These are phyloP conservation scores for Phylloscopus whistleri DNA, from an alignment of 2,113 vertebrate genomes.

Conservation along the genomic window DNA sequence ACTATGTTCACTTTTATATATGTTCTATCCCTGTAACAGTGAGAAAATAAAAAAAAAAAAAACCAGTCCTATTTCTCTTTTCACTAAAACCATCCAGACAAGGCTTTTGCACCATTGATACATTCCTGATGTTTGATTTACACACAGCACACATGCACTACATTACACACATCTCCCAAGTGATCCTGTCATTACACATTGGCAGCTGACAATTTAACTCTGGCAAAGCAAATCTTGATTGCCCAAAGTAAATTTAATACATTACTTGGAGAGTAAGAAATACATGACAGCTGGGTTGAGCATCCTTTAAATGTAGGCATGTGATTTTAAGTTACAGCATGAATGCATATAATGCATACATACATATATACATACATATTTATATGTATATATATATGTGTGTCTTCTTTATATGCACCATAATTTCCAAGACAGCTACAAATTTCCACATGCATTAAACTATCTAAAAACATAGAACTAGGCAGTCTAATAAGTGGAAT, in stretches of 20 bases:
- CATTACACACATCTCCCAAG: conserved; percentile 56
- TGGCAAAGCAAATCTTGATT: conserved; percentile 68
- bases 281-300: conserved; percentile 42
- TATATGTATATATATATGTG: conserved; percentile 59
- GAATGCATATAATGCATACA: conserved; percentile 36
- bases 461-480: conserved; percentile 89
- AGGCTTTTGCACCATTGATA: conserved; percentile 81
- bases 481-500: conserved; percentile 80
- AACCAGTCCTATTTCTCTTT: not conserved
- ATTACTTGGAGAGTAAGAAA: conserved; percentile 65
- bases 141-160: conserved; percentile 52
- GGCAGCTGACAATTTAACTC: conserved; percentile 57
- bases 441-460: conserved; percentile 79
- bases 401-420: conserved; percentile 73
- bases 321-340: conserved; percentile 72
- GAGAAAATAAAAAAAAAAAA: conserved; percentile 63
- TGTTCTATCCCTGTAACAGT: conserved; percentile 43
- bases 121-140: conserved; percentile 56
- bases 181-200: conserved; percentile 47
- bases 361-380: not conserved
- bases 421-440: conserved; percentile 76
- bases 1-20: conserved; percentile 8
- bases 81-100: conserved; percentile 85
- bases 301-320: conserved; percentile 69
- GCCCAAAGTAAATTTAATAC: conserved; percentile 69